Evolutionary conservation across 2,797 vertebrate species (phyloP), one percentile per base, ranked within the genome.

Genomic region (Basileuterus tristriatus): DNA sequence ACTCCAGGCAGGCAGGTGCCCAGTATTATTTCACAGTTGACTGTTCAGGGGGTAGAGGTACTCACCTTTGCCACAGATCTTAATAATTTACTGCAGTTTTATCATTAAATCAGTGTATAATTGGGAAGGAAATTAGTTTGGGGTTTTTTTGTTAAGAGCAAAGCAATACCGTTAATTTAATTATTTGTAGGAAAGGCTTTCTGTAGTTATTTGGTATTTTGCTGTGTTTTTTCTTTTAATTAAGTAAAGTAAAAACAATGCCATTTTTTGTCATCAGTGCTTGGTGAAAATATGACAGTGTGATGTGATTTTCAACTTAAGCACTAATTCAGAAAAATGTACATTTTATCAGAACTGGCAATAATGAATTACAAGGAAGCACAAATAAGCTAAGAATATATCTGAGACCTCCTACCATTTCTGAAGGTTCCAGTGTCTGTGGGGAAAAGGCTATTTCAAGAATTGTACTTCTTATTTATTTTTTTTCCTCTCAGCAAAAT

Each of bases 1-100:
- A 94, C 86, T 95, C 55, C 59, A 85, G 89, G 86, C 91, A 92
- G 95, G 94, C 94, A 97, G 94, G 80, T 96, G 94, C 95, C 88
- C 89, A 82, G 91, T 92, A 92, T 97, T 97, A 96, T 97, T 98
- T 98, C 97, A 97, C 95, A 98, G 97, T 93, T 98, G 96, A 97
- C 92, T 96, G 93, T 97, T 95, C 27, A 52, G 86, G 91, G 86
- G 87, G 90, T 94, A 97, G 93, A 98, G 84, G 89, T 96, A 96
- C 69, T 91, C 95, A 98, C 96, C 97, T 98, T 97, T 98, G 92
- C 92, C 96, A 97, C 95, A 95, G 86, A 97, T 98, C 98, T 96
- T 97, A 97, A 97, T 97, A 98, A 97, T 98, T 97, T 97, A 96
- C 97, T 96, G 68, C 95, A 93, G 93, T 98, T 98, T 98, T 97